Evolutionary conservation across 2,113 vertebrate species (phyloP), one percentile per base, ranked within the genome.

Genomic region (Calyptomena viridis): DNA sequence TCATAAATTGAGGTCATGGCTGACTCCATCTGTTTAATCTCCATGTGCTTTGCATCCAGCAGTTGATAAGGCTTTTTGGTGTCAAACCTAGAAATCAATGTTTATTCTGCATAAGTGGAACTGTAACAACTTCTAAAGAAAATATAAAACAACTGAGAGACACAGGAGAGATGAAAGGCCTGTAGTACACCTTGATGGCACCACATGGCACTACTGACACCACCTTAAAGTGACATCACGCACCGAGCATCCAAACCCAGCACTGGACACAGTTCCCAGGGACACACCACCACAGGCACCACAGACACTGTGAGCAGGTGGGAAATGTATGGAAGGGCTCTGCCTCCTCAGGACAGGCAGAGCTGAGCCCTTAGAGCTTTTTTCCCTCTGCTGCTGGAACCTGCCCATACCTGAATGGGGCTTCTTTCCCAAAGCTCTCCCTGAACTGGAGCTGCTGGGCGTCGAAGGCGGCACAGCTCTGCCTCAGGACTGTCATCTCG

Each of bases 1-100:
- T 98, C 97, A 56, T 96, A 97, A 88, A 99, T 98, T 2, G 97
- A 98, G 56, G 97, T 91, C 99, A 99, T 98, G 55, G 97, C 95
- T 12, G 96, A 95, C 94, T 99, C 99, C 97, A 98, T 98, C 92
- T 98, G 96, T 93, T 97, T 97, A 95, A 99, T 99, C 97, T 99
- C 98, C 14, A 7, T 8, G 67, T 99, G 98, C 94, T 98, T 98
- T 23, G 86, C 52, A 86, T 99, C 98, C 86, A 99, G 96, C 93
- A 97, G 97, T 62, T 98, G 97, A 96, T 99, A 98, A 33, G 99
- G 98, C 12, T 93, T 95, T 68, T 75, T 4, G 6, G 98, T 97
- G 90, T 99, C 98, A 97, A 98, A 99, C 95, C 99, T 99, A 87
- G 40, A 95, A 98, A 95, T 40, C 78, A 96, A 87, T 3, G 30